Evolutionary conservation across 2,113 vertebrate species (phyloP).

Genomic region (Parotia lawesii): DNA sequence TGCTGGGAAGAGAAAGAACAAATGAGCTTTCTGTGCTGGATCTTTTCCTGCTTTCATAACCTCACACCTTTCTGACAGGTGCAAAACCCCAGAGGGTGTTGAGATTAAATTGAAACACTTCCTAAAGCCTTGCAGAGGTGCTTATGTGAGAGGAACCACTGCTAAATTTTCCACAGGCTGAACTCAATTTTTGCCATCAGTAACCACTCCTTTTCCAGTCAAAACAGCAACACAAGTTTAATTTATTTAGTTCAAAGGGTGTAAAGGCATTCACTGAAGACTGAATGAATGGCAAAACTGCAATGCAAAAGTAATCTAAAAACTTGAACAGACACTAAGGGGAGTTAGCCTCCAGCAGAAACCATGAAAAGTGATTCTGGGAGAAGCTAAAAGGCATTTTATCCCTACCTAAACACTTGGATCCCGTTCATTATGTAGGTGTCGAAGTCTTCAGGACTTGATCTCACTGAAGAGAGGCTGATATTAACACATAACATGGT

Average conservation of each 20-base stretch:
- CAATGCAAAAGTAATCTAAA: neutral
- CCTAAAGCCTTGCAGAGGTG: slow-evolving; percentile 17
- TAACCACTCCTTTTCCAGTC: neutral
- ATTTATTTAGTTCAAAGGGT: neutral
- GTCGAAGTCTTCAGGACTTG: neutral
- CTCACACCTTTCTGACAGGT: slow-evolving; percentile 27
- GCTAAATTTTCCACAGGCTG: neutral
- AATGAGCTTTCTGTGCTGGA: neutral
- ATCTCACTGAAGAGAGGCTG: neutral
- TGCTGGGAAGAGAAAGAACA: neutral
- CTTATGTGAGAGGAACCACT: neutral
- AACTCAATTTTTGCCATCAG: neutral
- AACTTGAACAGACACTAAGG: neutral
- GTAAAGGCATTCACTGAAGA: neutral
- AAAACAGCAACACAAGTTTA: neutral
- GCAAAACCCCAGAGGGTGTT: slow-evolving; percentile 17
- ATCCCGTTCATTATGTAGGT: neutral
- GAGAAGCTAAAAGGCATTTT: neutral
- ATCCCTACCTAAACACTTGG: neutral
- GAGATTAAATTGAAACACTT: slow-evolving; percentile 38
- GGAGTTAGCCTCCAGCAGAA: neutral
- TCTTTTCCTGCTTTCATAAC: slow-evolving; percentile 47
- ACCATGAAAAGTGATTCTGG: neutral
- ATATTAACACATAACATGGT: neutral
- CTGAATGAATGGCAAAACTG: neutral